A percentile compares a stretch with the other conserved stretches of the same genome.
phyloP scores from a whole-genome alignment of 1,140 invertebrate genomes.

The Bombus impatiens region DNA sequence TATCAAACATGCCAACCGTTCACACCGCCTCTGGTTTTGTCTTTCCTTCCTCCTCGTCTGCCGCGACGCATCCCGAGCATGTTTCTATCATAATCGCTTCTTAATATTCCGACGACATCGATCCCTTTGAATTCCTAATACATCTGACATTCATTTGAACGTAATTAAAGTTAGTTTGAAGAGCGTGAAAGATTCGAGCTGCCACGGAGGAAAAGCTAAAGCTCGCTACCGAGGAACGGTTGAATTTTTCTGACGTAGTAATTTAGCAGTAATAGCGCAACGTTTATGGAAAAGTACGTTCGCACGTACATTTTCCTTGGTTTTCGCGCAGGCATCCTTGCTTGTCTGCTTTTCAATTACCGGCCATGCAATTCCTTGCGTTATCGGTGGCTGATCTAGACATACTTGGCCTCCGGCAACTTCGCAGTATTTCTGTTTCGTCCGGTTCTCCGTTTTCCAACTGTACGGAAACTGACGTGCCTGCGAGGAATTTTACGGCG shows the following conservation, averaged over 20 bases:
- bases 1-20: slow-evolving; percentile 10
- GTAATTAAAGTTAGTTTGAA: neutral
- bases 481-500: slow-evolving; percentile 44
- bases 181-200: neutral
- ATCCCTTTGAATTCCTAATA: neutral
- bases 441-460: slow-evolving; percentile 1
- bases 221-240: neutral
- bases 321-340: slow-evolving; percentile 4
- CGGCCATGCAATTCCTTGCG: slow-evolving; percentile 57
- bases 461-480: slow-evolving; percentile 31
- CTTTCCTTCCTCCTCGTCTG: neutral
- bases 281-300: neutral
- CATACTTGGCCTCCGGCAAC: slow-evolving; percentile 47
- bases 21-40: neutral
- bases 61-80: neutral
- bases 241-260: neutral
- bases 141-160: neutral
- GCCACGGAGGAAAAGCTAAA: neutral
- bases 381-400: slow-evolving; percentile 62
- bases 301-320: neutral
- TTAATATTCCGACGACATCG: no score
- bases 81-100: no score
- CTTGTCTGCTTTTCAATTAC: slow-evolving; percentile 63
- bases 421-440: slow-evolving; percentile 37
- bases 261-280: neutral